Evolutionary conservation across 2,113 vertebrate genomes (phyloP).

Genomic region (Colaptes auratus): DNA sequence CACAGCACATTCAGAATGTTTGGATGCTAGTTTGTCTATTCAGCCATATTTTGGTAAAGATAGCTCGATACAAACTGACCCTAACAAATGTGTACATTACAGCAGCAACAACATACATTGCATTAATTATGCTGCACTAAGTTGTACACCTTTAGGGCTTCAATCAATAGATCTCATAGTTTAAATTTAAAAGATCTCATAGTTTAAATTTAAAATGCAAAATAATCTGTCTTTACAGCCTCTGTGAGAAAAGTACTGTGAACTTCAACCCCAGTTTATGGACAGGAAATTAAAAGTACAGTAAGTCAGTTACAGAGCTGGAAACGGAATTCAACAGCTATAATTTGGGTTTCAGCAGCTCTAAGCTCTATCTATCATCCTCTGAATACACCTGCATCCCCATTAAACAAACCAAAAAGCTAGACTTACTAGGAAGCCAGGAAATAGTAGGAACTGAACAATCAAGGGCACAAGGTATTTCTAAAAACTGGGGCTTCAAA

Average conservation of each 20-base stretch:
- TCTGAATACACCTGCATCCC: background rate
- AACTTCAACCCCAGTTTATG: constrained; percentile 28
- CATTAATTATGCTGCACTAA: background rate
- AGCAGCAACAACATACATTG: background rate
- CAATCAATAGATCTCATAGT: background rate
- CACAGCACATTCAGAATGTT: background rate
- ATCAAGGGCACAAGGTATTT: background rate
- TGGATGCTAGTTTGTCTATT: background rate
- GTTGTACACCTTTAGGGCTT: background rate
- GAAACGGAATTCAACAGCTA: constrained; percentile 9
- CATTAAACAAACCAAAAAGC: background rate
- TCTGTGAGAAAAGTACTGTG: background rate
- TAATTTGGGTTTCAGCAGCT: constrained; percentile 31
- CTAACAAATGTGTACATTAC: background rate
- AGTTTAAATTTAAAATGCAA: constrained; percentile 31
- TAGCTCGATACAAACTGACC: background rate
- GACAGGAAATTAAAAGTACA: constrained; percentile 53
- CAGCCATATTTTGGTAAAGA: background rate
- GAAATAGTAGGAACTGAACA: background rate
- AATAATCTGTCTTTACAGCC: background rate
- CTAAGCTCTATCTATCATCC: background rate
- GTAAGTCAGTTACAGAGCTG: constrained; percentile 30
- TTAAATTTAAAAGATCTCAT: constrained; percentile 30
- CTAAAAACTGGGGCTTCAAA: background rate
- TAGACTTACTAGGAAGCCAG: background rate